phyloP scores from a whole-genome alignment of 1,140 invertebrate genomes.

The Drosophila santomea region DNA sequence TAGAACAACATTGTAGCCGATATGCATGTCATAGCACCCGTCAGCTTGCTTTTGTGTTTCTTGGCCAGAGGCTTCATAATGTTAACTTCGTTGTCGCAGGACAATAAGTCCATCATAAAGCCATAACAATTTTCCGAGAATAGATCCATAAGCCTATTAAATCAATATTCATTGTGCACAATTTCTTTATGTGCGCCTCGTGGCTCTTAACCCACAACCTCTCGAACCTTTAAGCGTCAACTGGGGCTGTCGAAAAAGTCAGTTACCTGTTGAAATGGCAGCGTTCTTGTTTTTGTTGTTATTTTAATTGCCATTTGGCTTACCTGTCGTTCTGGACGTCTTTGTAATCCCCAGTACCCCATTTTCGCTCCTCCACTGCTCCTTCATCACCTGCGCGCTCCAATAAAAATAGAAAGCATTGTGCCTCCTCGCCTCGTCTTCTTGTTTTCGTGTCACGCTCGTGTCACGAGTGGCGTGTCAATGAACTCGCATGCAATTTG shows the following conservation, averaged over 20 bases:
- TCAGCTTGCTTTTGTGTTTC: too few relatives aligned
- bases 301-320: constrained; percentile 77
- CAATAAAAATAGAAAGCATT: constrained; percentile 64
- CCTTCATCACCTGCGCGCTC: constrained; percentile 24
- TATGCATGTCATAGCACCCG: too few relatives aligned
- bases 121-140: neutral
- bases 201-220: neutral
- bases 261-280: constrained; percentile 74
- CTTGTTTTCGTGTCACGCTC: constrained; percentile 21
- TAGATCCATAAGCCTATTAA: constrained; percentile 2
- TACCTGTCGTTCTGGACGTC: constrained; percentile 37
- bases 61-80: neutral
- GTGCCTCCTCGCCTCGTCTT: constrained; percentile 1
- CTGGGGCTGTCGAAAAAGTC: constrained; percentile 51
- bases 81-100: neutral
- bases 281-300: constrained; percentile 51
- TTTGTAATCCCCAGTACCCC: constrained; percentile 35
- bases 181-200: constrained; percentile 17
- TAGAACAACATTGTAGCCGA: too few relatives aligned
- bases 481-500: constrained; percentile 79
- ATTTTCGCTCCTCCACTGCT: neutral
- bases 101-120: constrained; percentile 7
- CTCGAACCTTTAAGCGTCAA: constrained; percentile 29
- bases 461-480: constrained; percentile 67
- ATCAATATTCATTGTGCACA: constrained; percentile 19